phyloP scores from a whole-genome alignment of 2,888 invertebrate genomes.

The Xanthia togata region DNA sequence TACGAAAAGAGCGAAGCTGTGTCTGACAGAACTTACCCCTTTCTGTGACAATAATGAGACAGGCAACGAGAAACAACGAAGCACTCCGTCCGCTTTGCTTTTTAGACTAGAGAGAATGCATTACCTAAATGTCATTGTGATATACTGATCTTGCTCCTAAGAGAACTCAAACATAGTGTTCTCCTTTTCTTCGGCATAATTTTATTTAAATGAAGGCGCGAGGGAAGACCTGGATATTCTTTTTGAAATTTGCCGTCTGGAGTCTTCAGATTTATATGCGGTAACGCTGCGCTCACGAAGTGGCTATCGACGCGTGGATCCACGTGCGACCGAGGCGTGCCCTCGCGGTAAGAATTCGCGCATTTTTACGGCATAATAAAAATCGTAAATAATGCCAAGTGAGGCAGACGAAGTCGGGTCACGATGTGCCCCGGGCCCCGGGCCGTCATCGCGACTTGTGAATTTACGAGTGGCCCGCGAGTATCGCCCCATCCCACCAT shows the following conservation, averaged over 20 bases:
- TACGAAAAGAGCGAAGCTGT: constrained; percentile 68
- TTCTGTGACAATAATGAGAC: constrained; percentile 79
- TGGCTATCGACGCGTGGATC: constrained; percentile 87
- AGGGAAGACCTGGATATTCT: constrained; percentile 61
- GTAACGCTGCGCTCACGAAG: constrained; percentile 81
- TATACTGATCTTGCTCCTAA: constrained; percentile 64
- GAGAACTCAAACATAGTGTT: constrained; percentile 50
- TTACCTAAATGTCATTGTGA: constrained; percentile 74
- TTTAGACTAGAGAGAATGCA: constrained; percentile 76
- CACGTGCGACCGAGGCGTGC: constrained; percentile 84
- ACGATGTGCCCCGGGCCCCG: constrained; percentile 85
- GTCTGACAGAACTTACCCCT: constrained; percentile 72
- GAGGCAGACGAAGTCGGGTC: constrained; percentile 84
- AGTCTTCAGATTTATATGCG: constrained; percentile 65
- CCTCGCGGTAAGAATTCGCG: constrained; percentile 84
- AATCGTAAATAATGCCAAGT: constrained; percentile 87
- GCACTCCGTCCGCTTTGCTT: constrained; percentile 71
- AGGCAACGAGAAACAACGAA: constrained; percentile 73
- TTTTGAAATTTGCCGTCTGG: constrained; percentile 61
- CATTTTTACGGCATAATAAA: constrained; percentile 88
- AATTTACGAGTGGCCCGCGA: constrained; percentile 83
- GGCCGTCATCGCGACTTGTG: constrained; percentile 85
- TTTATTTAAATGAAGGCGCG: constrained; percentile 67
- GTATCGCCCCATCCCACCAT: constrained; percentile 78
- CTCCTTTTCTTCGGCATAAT: constrained; percentile 42